A percentile compares a stretch with the other conserved stretches of the same genome.
phyloP scores from a whole-genome alignment of 2,888 invertebrate genomes.

The Tenthredo scrophulariae region DNA sequence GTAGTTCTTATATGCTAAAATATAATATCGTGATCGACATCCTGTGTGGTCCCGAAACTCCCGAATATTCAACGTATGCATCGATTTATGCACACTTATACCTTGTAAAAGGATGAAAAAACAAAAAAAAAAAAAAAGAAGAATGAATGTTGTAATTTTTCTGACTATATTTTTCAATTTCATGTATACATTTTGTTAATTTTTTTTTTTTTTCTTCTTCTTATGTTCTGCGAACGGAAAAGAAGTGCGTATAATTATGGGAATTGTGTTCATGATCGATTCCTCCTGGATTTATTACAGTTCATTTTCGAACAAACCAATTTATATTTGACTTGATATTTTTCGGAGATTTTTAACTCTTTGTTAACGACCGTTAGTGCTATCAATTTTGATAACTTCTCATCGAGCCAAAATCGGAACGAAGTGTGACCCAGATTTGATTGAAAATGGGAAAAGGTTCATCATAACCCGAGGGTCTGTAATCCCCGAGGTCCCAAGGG shows the following conservation, averaged over 20 bases:
- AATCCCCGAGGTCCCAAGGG: constrained; percentile 26
- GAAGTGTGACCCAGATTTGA: constrained; percentile 51
- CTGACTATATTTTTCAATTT: neutral
- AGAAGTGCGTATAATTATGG: neutral
- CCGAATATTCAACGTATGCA: constrained; percentile 31
- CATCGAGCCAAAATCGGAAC: constrained; percentile 39
- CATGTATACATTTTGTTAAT: neutral
- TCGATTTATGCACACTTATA: neutral
- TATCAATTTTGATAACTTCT: constrained; percentile 43
- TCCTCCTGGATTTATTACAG: neutral
- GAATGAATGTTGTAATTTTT: neutral
- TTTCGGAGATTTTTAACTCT: neutral
- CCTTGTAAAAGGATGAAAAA: constrained; percentile 3
- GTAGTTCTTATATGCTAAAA: constrained; percentile 68
- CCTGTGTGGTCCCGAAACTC: constrained; percentile 69
- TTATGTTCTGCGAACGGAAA: neutral
- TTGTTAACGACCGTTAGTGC: constrained; percentile 15
- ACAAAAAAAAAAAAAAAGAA: neutral
- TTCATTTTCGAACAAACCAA: neutral
- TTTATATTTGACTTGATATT: neutral
- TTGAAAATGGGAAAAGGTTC: constrained; percentile 54
- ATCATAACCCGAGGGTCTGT: constrained; percentile 54
- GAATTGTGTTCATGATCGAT: constrained; percentile 5
- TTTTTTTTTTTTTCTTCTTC: neutral
- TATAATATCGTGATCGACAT: constrained; percentile 64